phyloP scores from a whole-genome alignment of 2,888 invertebrate genomes.

The Dermolepida albohirtum region DNA sequence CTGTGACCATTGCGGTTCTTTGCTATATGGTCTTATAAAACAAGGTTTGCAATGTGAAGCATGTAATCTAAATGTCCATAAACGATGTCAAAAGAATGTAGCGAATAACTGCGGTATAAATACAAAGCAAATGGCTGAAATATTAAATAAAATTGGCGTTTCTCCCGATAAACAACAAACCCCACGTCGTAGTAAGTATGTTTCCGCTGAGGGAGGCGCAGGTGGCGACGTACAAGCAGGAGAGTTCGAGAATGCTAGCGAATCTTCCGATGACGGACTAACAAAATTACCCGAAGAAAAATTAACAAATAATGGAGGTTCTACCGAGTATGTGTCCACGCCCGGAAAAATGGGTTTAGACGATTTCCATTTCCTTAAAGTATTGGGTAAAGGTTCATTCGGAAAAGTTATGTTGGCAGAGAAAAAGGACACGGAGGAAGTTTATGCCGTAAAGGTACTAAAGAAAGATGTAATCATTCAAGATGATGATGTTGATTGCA shows the following conservation, averaged over 20 bases:
- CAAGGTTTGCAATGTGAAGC: conserved; percentile 97
- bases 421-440: conserved; percentile 91
- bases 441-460: conserved; percentile 88
- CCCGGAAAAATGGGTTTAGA: conserved; percentile 76
- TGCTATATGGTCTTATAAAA: conserved; percentile 94
- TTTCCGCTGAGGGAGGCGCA: conserved; percentile 60
- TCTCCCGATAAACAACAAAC: conserved; percentile 84
- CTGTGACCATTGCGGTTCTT: conserved; percentile 99
- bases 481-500: conserved; percentile 99
- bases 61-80: conserved; percentile 98
- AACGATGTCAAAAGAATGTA: conserved; percentile 98
- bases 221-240: conserved; percentile 58
- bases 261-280: conserved; percentile 45
- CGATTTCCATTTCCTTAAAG: conserved; percentile 98
- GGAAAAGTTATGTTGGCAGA: conserved; percentile 99
- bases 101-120: conserved; percentile 99
- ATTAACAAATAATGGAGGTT: conserved; percentile 59
- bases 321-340: conserved; percentile 49
- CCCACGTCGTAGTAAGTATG: conserved; percentile 70
- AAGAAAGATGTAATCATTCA: conserved; percentile 99
- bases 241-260: conserved; percentile 54
- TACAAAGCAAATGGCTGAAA: conserved; percentile 95
- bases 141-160: conserved; percentile 85
- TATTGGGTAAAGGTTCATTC: conserved; percentile 98
- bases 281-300: conserved; percentile 66